These are phyloP conservation scores for Macquaria australasica DNA, from an alignment of 2,113 vertebrate genomes.

Conservation along the genomic window DNA sequence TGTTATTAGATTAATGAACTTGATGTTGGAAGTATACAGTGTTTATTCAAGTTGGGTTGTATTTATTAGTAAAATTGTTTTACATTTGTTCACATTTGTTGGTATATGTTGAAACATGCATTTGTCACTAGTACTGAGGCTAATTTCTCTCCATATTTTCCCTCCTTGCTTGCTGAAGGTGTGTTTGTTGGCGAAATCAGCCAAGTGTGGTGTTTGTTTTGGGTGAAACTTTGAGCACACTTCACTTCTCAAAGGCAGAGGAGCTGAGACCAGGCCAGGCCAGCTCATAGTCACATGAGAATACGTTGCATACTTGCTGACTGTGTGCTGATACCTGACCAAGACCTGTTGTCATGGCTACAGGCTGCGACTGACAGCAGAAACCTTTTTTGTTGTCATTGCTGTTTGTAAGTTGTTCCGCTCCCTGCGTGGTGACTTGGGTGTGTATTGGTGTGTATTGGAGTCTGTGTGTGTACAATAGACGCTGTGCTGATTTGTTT, in stretches of 20 bases:
- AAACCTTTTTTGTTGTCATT: neutral
- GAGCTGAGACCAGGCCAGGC: neutral
- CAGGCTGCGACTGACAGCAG: slow-evolving; percentile 14
- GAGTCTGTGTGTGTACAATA: neutral
- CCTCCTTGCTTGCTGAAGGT: neutral
- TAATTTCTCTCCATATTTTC: neutral
- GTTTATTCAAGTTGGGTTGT: too few relatives aligned
- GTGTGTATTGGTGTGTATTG: neutral
- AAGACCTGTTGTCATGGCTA: slow-evolving; percentile 32
- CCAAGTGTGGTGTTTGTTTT: neutral
- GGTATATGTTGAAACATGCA: neutral
- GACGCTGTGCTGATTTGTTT: slow-evolving; percentile 48
- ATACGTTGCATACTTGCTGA: slow-evolving; percentile 30
- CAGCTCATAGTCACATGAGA: slow-evolving; percentile 46
- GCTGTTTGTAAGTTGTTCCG: slow-evolving; percentile 29
- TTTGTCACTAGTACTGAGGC: neutral
- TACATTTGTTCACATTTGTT: too few relatives aligned
- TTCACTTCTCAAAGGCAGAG: neutral
- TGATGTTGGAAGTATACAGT: neutral
- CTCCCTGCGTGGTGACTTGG: slow-evolving; percentile 8
- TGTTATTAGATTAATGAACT: neutral
- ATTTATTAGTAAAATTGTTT: neutral
- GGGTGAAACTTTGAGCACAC: neutral
- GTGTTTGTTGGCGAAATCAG: neutral
- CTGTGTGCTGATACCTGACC: slow-evolving; percentile 33